Conservation (phyloP, 2,888 invertebrate species). For the Chalcis sispes region DNA sequence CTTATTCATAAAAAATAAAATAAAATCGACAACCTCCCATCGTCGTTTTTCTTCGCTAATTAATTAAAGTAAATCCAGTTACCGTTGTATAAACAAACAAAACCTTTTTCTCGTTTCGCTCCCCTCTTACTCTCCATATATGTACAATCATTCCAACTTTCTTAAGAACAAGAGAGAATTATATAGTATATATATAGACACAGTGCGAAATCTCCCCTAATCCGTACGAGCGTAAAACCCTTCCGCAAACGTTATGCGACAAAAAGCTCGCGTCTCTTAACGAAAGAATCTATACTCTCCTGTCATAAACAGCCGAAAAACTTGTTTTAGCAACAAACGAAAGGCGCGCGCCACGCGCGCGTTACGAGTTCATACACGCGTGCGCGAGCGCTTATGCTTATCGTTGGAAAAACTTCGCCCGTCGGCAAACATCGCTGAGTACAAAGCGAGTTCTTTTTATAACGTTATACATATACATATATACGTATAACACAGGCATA, state of each 20-base stretch:
- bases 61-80: not conserved
- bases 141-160: not conserved
- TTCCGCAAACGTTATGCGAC: too few species aligned
- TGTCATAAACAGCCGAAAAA: slow-evolving; percentile 14
- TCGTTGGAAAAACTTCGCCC: slow-evolving; percentile 6
- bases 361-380: too few species aligned
- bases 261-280: too few species aligned
- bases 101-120: not conserved
- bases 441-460: too few species aligned
- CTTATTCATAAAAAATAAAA: too few species aligned
- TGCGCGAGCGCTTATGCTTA: not conserved
- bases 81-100: not conserved
- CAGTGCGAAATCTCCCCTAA: slow-evolving; percentile 1
- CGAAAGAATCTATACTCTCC: too few species aligned
- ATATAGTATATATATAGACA: too few species aligned
- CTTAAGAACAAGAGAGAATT: not conserved
- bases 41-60: not conserved
- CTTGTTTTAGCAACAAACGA: slow-evolving; percentile 44
- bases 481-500: too few species aligned
- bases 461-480: not conserved
- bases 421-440: too few species aligned
- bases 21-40: too few species aligned
- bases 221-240: too few species aligned
- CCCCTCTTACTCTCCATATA: not conserved
- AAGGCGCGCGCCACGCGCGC: slow-evolving; percentile 7